Percentiles rank a stretch among this genome's conserved stretches.
Conservation (phyloP, 2,888 invertebrate species). For the Eumerus sabulonum region DNA sequence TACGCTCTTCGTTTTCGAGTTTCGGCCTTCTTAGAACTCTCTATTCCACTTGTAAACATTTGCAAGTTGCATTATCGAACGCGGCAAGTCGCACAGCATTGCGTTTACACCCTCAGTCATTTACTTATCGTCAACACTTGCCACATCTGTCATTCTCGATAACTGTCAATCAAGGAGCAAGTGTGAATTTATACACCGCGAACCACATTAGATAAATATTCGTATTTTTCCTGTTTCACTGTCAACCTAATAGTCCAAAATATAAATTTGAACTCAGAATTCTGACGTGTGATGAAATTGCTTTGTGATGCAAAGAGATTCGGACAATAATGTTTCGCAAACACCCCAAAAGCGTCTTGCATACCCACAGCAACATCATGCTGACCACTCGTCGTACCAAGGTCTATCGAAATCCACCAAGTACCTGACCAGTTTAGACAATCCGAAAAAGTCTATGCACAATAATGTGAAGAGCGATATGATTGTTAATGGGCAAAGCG, state of each 20-base stretch:
- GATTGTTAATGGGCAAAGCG: slow-evolving; percentile 35
- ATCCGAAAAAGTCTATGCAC: slow-evolving; percentile 10
- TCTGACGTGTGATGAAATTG: slow-evolving; percentile 26
- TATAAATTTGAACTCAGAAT: background rate
- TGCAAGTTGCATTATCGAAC: no score
- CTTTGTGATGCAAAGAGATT: slow-evolving; percentile 66
- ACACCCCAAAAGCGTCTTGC: slow-evolving; percentile 45
- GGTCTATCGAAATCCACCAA: slow-evolving; percentile 24
- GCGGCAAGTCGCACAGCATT: slow-evolving; percentile 1
- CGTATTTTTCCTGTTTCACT: background rate
- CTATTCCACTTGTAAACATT: no score
- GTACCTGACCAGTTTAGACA: slow-evolving; percentile 28
- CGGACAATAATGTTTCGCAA: slow-evolving; percentile 55
- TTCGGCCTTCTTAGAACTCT: no score
- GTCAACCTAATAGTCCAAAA: background rate
- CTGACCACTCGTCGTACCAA: slow-evolving; percentile 20
- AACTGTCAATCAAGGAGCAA: slow-evolving; percentile 43
- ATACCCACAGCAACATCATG: slow-evolving; percentile 33
- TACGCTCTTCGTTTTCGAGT: no score
- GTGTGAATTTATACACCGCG: slow-evolving; percentile 34
- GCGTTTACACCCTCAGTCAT: slow-evolving; percentile 16
- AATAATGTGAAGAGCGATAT: slow-evolving; percentile 34
- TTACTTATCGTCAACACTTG: slow-evolving; percentile 7
- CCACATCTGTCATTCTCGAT: slow-evolving; percentile 19
- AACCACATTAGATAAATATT: slow-evolving; percentile 11